Base-by-base conservation (phyloP, 2,113 vertebrate genomes). In the Platichthys flesus region DNA sequence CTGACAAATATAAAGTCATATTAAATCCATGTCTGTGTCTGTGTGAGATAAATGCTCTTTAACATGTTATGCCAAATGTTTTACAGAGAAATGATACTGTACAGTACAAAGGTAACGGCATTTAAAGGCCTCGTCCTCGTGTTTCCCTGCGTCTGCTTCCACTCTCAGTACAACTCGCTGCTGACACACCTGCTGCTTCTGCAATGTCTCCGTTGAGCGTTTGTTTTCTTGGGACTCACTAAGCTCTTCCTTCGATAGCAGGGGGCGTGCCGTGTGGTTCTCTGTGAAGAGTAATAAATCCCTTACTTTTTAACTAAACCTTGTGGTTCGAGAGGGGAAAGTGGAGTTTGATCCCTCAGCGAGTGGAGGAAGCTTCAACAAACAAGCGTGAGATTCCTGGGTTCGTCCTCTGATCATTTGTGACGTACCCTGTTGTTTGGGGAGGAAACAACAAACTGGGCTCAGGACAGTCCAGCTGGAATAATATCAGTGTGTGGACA, bases 281-380 rank as follows among this genome's bases (percentile, higher is more conserved):
- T 55, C 49, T 1, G 60, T 58, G 63, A 80, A 59, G 79, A 76
- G 66, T 82, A 83, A 93, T 94, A 91, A 93, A 92, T 20, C 72
- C 26, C 60, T 93, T 89, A 93, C 90, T 90, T 68, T 86, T 94
- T 91, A 94, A 94, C 93, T 73, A 66, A 79, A 45, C 42, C 58
- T 79, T 40, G 54, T 78, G 0, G 51, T 24, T 37, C 72, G 71
- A 6, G 16, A 77, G 62, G 45, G 42, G 40, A 40, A 60, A 78
- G 78, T 94, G 94, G 93, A 94, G 85, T 95, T 94, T 94, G 94
- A 92, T 85, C 93, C 71, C 55, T 63, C 28, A 57, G 14, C 15
- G 13, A 51, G 72, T 56, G 45, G 31, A 63, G n/a, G 18, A 71
- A 70, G 21, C 57, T 55, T 75, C 18, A 2, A 12, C 40, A 42